Evolutionary conservation across 1,140 invertebrate species (phyloP).

Genomic region (Pararge aegeria): DNA sequence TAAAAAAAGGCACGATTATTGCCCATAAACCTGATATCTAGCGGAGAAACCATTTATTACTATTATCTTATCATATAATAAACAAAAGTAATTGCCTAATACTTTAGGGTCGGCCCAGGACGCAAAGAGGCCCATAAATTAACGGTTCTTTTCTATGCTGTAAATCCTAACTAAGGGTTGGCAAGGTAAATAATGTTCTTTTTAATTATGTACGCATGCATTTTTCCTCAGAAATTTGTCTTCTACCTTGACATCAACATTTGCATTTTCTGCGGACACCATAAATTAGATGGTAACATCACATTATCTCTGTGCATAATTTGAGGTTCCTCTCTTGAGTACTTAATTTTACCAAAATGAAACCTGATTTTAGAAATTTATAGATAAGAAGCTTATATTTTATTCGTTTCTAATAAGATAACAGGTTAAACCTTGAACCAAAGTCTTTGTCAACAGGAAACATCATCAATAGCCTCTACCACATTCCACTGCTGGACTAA

Average conservation of each 20-base stretch:
- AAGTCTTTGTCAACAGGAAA: no score
- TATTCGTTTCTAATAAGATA: no score
- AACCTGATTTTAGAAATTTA: no score
- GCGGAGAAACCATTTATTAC: conserved; percentile 34
- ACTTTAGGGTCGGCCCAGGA: conserved; percentile 35
- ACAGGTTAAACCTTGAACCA: no score
- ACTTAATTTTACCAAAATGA: neutral
- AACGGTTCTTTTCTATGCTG: conserved; percentile 43
- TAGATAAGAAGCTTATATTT: no score
- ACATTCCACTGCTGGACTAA: no score
- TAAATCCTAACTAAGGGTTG: conserved; percentile 44
- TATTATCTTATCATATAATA: conserved; percentile 48
- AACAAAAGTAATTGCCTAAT: conserved; percentile 64
- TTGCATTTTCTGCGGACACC: conserved; percentile 2
- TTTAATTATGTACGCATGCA: conserved; percentile 39
- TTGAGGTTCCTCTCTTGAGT: neutral
- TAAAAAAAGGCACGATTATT: conserved; percentile 13
- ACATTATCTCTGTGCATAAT: neutral
- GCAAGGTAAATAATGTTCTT: conserved; percentile 43
- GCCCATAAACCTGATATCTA: conserved; percentile 25
- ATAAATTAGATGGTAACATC: neutral
- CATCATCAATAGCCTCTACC: no score
- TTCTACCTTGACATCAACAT: conserved; percentile 4
- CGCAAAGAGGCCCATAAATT: conserved; percentile 47
- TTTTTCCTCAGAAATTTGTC: conserved; percentile 12